Evolutionary conservation across 1,140 invertebrate species (phyloP).

Genomic region (Drepana arcuata): DNA sequence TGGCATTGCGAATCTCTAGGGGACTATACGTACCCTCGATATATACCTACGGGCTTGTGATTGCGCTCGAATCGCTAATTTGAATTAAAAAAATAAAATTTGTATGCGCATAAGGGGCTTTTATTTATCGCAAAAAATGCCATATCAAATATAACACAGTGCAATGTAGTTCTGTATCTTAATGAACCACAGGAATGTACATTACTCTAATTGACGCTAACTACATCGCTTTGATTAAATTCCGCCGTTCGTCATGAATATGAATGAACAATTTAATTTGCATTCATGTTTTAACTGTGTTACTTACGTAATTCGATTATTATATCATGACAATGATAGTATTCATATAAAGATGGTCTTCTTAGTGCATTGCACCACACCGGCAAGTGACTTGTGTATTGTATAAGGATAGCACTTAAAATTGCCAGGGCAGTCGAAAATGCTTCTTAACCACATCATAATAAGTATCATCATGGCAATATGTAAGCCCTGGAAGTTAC

Average conservation of each 20-base stretch:
- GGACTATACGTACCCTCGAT: too few relatives aligned
- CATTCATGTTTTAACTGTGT: constrained; percentile 7
- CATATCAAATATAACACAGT: background rate
- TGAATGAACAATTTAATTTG: constrained; percentile 17
- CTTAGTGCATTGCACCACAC: background rate
- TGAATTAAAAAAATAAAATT: background rate
- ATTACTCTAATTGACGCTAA: constrained; percentile 14
- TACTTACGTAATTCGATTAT: constrained; percentile 1
- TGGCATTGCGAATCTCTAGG: too few relatives aligned
- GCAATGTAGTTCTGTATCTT: background rate
- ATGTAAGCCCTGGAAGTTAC: background rate
- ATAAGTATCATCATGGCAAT: background rate
- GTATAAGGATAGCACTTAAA: background rate
- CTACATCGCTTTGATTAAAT: constrained; percentile 17
- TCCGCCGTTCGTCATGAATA: constrained; percentile 15
- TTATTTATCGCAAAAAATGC: background rate
- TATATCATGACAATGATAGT: background rate
- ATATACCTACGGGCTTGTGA: too few relatives aligned
- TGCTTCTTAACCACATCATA: background rate
- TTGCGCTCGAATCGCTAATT: too few relatives aligned
- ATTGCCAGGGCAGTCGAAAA: background rate
- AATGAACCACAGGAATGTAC: background rate
- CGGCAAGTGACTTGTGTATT: background rate
- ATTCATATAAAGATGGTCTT: background rate
- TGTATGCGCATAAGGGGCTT: background rate